Percentiles rank a stretch among this genome's conserved stretches.
Evolutionary conservation across 2,113 vertebrate genomes (phyloP).

Genomic region (Protomyctophum bolini): DNA sequence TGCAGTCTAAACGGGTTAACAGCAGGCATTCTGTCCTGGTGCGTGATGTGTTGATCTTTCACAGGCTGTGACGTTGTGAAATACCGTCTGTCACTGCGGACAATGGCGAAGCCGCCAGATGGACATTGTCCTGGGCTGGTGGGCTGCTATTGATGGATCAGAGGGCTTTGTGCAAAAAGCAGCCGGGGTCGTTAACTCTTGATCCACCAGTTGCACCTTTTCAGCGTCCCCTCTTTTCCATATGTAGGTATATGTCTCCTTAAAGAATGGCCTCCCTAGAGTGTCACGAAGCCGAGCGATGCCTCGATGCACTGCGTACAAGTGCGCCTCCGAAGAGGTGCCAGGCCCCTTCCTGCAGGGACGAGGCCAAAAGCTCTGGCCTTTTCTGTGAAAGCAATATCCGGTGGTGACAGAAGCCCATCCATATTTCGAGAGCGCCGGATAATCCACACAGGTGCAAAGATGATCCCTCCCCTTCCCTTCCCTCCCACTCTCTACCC

Average conservation of each 20-base stretch:
- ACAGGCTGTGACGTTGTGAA: slow-evolving; percentile 54
- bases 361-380: slow-evolving; percentile 13
- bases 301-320: not conserved
- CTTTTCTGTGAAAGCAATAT: slow-evolving; percentile 31
- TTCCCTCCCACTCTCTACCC: slow-evolving; percentile 64
- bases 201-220: slow-evolving; percentile 28
- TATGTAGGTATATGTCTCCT: slow-evolving; percentile 10
- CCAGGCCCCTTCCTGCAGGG: no score
- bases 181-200: slow-evolving; percentile 60
- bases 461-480: slow-evolving; percentile 55
- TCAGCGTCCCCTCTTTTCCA: slow-evolving; percentile 16
- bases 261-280: not conserved
- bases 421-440: slow-evolving; percentile 42
- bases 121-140: slow-evolving; percentile 67
- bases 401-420: slow-evolving; percentile 42
- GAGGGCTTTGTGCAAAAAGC: slow-evolving; percentile 68
- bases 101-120: slow-evolving; percentile 76
- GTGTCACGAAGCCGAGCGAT: not conserved
- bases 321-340: not conserved
- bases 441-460: slow-evolving; percentile 65
- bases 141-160: slow-evolving; percentile 72
- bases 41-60: slow-evolving; percentile 66
- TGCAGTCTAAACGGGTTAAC: not conserved
- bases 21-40: slow-evolving; percentile 42
- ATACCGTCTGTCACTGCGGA: slow-evolving; percentile 67